These are phyloP conservation scores for Pampusana beccarii DNA, from an alignment of 2,113 vertebrate genomes.

Conservation along the genomic window DNA sequence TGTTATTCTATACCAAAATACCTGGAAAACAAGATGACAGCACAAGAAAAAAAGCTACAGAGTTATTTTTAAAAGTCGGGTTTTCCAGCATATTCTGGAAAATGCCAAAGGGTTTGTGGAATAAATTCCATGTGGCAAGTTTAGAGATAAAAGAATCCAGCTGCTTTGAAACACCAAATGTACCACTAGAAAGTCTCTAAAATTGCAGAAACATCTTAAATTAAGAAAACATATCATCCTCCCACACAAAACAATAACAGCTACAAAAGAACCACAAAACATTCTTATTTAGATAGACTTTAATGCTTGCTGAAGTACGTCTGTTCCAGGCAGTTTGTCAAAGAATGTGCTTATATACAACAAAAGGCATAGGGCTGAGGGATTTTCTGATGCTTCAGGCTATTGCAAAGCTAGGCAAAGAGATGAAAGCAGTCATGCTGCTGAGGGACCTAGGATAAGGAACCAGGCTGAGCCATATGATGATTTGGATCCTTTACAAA, in stretches of 20 bases:
- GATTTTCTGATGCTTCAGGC: slow-evolving; percentile 34
- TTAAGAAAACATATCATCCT: slow-evolving; percentile 14
- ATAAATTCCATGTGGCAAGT: slow-evolving; percentile 41
- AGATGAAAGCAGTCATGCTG: slow-evolving; percentile 26
- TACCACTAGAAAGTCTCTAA: neutral
- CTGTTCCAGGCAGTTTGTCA: slow-evolving; percentile 21
- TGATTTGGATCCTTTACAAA: neutral
- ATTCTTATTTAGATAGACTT: slow-evolving; percentile 30
- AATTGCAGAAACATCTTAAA: slow-evolving; percentile 7
- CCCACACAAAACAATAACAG: slow-evolving; percentile 15
- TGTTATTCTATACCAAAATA: slow-evolving; percentile 22
- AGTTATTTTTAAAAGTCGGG: neutral
- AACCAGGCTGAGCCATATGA: neutral
- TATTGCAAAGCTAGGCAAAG: neutral
- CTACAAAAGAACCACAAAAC: slow-evolving; percentile 37
- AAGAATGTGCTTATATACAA: neutral
- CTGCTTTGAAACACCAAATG: slow-evolving; percentile 26
- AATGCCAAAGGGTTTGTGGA: slow-evolving; percentile 10
- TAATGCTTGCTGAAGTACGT: neutral
- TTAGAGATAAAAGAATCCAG: slow-evolving; percentile 42
- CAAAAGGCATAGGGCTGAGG: neutral
- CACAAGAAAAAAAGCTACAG: neutral
- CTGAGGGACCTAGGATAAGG: neutral
- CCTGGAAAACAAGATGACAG: slow-evolving; percentile 1
- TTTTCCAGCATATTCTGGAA: slow-evolving; percentile 11